Conservation (phyloP, 2,113 vertebrate genomes). For the Rallus limicola region DNA sequence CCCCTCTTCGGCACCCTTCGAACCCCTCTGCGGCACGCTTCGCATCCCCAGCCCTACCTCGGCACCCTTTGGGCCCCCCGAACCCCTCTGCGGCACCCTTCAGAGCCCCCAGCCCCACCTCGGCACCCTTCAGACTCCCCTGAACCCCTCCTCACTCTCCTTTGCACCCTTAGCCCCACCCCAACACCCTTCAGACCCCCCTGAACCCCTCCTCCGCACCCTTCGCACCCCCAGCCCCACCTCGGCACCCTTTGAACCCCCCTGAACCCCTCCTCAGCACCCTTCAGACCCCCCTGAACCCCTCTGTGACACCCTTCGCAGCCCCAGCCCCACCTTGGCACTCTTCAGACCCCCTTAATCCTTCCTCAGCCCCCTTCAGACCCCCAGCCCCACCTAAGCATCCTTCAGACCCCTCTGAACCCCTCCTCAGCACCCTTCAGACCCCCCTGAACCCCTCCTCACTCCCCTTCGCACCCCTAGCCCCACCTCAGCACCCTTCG, state of each 20-base stretch:
- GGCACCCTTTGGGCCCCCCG: neutral
- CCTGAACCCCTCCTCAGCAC: neutral
- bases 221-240: neutral
- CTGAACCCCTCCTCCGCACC: neutral
- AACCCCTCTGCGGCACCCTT: neutral
- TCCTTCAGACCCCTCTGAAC: no score
- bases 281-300: neutral
- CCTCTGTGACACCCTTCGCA: no score
- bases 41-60: neutral
- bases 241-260: neutral
- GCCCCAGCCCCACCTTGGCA: no score
- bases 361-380: no score
- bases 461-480: no score
- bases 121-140: neutral
- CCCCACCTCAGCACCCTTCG: no score
- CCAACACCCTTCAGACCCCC: neutral
- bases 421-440: no score
- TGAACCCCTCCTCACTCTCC: neutral
- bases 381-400: no score
- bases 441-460: no score
- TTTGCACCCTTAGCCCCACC: no score
- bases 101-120: neutral
- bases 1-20: neutral
- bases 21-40: no score
- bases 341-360: no score